These are phyloP conservation scores for Xestoiulus laeticollis DNA, from an alignment of 2,888 invertebrate species.

Conservation along the genomic window DNA sequence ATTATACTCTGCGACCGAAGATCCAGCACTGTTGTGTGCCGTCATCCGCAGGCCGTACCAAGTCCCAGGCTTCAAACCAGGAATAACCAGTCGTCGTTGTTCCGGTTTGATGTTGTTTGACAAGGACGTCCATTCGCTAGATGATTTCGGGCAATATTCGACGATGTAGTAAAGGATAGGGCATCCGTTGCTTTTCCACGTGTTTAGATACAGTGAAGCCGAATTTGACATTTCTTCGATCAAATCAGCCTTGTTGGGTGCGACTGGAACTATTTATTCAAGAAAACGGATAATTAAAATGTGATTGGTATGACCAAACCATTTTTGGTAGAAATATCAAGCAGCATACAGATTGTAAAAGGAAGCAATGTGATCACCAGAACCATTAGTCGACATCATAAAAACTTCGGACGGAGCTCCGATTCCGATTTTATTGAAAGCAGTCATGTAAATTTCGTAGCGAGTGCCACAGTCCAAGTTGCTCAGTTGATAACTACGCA, in stretches of 20 bases:
- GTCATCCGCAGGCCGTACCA: conserved; percentile 53
- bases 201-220: conserved; percentile 52
- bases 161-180: conserved; percentile 52
- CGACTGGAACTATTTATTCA: conserved; percentile 44
- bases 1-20: conserved; percentile 50
- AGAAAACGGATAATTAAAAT: neutral
- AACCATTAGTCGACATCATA: conserved; percentile 49
- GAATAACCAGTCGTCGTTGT: conserved; percentile 52
- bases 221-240: conserved; percentile 51
- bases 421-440: conserved; percentile 58
- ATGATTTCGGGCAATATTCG: conserved; percentile 42
- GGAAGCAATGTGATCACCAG: conserved; percentile 44
- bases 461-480: conserved; percentile 57
- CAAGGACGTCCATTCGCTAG: conserved; percentile 52
- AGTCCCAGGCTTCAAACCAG: conserved; percentile 40
- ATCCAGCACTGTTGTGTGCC: conserved; percentile 53
- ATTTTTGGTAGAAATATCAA: neutral
- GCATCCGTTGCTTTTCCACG: conserved; percentile 53
- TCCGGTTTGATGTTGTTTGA: conserved; percentile 53
- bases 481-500: conserved; percentile 56
- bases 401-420: conserved; percentile 54
- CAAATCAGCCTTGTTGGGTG: conserved; percentile 51
- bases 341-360: neutral
- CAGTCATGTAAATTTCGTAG: conserved; percentile 58
- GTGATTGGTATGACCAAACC: neutral